These are phyloP conservation scores for Leptonema lineaticorne DNA, from an alignment of 1,140 invertebrate species.

Conservation along the genomic window DNA sequence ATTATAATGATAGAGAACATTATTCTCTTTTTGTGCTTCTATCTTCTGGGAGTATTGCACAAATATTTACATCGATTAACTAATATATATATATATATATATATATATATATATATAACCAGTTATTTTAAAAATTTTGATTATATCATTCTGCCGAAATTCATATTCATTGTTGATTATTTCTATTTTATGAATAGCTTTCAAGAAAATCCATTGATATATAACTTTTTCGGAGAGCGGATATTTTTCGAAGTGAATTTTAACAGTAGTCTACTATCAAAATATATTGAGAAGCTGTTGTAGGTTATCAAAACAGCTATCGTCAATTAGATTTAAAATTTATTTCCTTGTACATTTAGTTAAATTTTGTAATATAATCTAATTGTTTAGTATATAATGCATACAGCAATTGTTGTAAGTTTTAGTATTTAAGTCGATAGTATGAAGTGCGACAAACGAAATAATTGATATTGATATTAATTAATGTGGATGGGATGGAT, in stretches of 20 bases:
- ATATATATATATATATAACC: no score
- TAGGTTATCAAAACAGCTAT: slow-evolving; percentile 23
- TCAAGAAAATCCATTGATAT: slow-evolving; percentile 1
- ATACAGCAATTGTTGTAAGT: no score
- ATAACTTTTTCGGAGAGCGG: slow-evolving; percentile 23
- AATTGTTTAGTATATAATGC: background rate
- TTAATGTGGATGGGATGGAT: no score
- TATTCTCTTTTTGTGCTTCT: no score
- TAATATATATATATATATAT: no score
- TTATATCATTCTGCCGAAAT: background rate
- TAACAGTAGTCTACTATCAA: slow-evolving; percentile 11
- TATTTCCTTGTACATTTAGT: slow-evolving; percentile 17
- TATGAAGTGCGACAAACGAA: no score
- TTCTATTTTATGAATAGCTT: slow-evolving; percentile 15
- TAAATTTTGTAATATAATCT: slow-evolving; percentile 9
- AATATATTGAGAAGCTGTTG: slow-evolving; percentile 12
- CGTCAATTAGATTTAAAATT: slow-evolving; percentile 21
- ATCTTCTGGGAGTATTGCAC: no score
- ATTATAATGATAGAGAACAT: no score
- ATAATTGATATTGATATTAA: no score
- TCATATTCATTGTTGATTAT: background rate
- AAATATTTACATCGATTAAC: background rate
- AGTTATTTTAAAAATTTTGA: no score
- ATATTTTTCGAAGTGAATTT: slow-evolving; percentile 32
- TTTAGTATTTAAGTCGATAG: background rate